phyloP scores from a whole-genome alignment of 2,888 invertebrate genomes.

The Temnothorax ravouxi region DNA sequence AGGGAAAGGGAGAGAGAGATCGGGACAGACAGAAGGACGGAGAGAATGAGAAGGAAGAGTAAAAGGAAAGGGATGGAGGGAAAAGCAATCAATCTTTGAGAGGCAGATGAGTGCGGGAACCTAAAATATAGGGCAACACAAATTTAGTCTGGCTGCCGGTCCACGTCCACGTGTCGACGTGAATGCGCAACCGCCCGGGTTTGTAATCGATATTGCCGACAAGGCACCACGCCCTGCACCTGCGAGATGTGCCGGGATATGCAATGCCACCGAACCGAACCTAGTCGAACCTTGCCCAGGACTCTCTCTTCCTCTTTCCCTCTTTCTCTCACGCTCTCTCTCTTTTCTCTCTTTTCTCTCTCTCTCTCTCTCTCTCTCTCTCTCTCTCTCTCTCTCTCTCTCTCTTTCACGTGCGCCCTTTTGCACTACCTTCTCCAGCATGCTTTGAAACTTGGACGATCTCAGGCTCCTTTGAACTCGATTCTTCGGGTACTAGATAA shows the following conservation, averaged over 20 bases:
- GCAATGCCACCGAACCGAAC: conserved; percentile 78
- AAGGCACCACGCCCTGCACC: conserved; percentile 86
- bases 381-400: not conserved
- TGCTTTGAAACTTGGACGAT: conserved; percentile 39
- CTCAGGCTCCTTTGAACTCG: conserved; percentile 32
- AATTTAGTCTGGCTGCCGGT: conserved; percentile 84
- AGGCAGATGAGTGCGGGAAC: conserved; percentile 85
- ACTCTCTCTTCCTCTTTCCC: conserved; percentile 48
- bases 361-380: conserved; percentile 29
- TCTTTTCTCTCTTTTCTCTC: too few species aligned
- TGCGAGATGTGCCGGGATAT: conserved; percentile 84
- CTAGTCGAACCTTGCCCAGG: conserved; percentile 65
- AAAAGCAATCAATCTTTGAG: conserved; percentile 86
- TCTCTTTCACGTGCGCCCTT: conserved; percentile 18
- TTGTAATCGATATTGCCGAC: conserved; percentile 86
- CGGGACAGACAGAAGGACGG: not conserved
- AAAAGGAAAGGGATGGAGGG: conserved; percentile 68
- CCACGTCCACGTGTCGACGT: conserved; percentile 85
- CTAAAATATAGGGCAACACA: conserved; percentile 86
- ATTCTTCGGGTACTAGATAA: conserved; percentile 43
- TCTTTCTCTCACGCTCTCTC: not conserved
- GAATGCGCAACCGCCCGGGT: conserved; percentile 86
- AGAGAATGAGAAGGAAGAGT: conserved; percentile 22
- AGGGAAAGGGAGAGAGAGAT: not conserved
- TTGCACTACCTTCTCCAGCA: conserved; percentile 31